Conservation (phyloP, 2,797 vertebrate genomes). For the Rhinoraja longicauda region DNA sequence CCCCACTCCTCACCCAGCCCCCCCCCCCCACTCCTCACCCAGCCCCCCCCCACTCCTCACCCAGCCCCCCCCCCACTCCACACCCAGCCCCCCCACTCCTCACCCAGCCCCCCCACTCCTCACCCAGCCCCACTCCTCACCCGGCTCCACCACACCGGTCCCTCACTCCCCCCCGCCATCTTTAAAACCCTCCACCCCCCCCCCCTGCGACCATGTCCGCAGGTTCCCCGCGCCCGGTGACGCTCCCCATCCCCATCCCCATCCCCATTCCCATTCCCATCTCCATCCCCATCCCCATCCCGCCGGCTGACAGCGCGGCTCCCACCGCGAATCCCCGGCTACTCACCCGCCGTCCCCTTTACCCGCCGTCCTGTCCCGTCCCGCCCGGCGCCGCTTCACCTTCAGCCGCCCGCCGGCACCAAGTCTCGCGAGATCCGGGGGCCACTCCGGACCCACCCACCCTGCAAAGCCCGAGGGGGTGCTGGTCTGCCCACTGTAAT, state of each 20-base stretch:
- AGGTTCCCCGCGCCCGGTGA: too few species aligned
- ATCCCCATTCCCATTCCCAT: too few species aligned
- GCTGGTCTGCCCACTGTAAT: neutral
- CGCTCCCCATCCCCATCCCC: too few species aligned
- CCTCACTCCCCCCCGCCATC: neutral
- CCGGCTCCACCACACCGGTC: too few species aligned
- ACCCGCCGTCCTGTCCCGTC: neutral
- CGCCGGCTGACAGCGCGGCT: too few species aligned
- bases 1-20: neutral
- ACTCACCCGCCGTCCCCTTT: neutral
- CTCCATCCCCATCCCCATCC: too few species aligned
- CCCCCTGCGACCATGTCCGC: too few species aligned
- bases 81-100: neutral
- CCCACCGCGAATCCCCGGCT: too few species aligned
- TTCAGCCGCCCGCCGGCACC: neutral
- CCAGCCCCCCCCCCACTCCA: neutral
- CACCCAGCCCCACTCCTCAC: neutral
- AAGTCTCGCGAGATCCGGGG: neutral
- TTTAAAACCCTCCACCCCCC: too few species aligned
- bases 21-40: too few species aligned
- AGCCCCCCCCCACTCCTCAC: neutral
- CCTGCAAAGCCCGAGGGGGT: neutral
- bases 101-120: too few species aligned
- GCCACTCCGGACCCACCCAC: neutral
- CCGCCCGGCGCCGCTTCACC: neutral